Percentiles rank a stretch among this genome's conserved stretches.
phyloP scores from a whole-genome alignment of 2,797 vertebrate species.

The Anisognathus igniventris region DNA sequence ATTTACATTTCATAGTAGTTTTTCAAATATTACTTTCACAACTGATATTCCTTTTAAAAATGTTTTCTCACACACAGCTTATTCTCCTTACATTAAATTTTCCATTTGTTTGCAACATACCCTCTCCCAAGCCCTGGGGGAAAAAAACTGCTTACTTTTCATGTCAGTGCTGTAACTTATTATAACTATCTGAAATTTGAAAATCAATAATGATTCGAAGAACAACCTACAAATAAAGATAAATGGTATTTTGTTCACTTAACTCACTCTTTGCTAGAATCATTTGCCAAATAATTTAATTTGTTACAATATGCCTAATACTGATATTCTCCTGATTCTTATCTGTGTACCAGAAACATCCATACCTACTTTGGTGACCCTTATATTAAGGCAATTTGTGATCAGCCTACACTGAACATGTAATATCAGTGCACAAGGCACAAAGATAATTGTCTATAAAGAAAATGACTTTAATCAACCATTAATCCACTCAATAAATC shows the following conservation, averaged over 20 bases:
- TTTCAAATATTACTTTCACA: background rate
- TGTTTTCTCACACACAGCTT: background rate
- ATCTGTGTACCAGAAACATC: background rate
- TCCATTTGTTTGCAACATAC: background rate
- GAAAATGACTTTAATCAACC: background rate
- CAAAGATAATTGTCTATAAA: background rate
- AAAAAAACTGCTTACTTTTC: background rate
- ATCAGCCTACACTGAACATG: accelerated
- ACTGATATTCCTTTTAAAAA: background rate
- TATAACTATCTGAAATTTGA: background rate
- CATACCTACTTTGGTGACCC: background rate
- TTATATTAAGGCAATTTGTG: background rate
- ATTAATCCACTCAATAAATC: background rate
- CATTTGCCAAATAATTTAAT: background rate
- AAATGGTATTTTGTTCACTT: background rate
- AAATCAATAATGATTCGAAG: background rate
- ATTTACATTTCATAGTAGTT: background rate
- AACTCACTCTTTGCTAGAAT: background rate
- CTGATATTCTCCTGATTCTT: background rate
- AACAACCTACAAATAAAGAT: background rate
- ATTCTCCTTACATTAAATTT: background rate
- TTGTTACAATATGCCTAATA: background rate
- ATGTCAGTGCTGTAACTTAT: background rate
- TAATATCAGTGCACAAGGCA: background rate
- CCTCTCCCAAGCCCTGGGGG: background rate